A percentile compares a stretch with the other conserved stretches of the same genome.
Evolutionary conservation across 2,797 vertebrate genomes (phyloP).

Genomic region (Sciurus carolinensis): DNA sequence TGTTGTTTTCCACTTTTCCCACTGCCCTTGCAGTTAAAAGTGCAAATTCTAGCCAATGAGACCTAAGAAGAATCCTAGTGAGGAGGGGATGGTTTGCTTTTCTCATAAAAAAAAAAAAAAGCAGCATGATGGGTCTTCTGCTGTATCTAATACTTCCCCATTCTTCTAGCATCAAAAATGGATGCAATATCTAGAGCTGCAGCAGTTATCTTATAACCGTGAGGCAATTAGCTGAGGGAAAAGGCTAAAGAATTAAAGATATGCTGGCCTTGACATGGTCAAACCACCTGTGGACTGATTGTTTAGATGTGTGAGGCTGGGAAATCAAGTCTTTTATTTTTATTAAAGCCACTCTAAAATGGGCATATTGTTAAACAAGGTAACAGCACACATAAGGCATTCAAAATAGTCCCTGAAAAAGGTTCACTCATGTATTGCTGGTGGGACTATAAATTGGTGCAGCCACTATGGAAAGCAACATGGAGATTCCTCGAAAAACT

Average conservation of each 20-base stretch:
- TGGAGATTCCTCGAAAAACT: too few species aligned
- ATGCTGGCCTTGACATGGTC: neutral
- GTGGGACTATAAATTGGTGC: too few species aligned
- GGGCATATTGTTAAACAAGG: neutral
- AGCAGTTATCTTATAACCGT: neutral
- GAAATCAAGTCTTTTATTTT: neutral
- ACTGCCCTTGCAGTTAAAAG: neutral
- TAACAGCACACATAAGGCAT: neutral
- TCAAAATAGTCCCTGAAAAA: neutral
- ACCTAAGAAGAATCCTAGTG: neutral
- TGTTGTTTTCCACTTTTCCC: neutral
- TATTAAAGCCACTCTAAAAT: slow-evolving; percentile 22
- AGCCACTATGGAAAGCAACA: too few species aligned
- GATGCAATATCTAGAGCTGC: neutral
- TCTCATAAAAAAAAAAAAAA: neutral
- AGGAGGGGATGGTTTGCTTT: neutral
- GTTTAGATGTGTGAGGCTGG: neutral
- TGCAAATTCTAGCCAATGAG: neutral
- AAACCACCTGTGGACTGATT: slow-evolving; percentile 7
- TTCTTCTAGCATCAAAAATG: neutral
- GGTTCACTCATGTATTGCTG: too few species aligned
- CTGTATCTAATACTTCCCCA: neutral
- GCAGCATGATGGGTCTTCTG: neutral
- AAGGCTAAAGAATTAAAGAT: slow-evolving; percentile 36
- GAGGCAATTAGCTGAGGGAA: neutral